Evolutionary conservation across 2,113 vertebrate species (phyloP).

Genomic region (Halcyon malimbica): DNA sequence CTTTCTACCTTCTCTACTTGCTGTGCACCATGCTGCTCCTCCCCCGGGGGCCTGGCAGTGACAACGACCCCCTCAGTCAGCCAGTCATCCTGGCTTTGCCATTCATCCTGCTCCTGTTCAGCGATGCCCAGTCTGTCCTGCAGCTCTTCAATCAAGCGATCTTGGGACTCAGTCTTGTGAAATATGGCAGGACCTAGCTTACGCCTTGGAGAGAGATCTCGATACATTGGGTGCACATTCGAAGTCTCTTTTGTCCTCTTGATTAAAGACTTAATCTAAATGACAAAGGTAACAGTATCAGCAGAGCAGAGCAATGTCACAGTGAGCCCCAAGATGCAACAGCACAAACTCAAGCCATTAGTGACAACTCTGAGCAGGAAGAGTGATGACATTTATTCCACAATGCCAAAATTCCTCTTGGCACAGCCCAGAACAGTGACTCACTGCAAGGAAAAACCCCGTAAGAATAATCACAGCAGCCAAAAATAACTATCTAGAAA

Average conservation of each 20-base stretch:
- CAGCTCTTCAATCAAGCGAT: conserved; percentile 89
- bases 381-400: conserved; percentile 26
- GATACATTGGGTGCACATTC: conserved; percentile 94
- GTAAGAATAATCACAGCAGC: conserved; percentile 37
- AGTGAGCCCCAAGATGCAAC: conserved; percentile 13
- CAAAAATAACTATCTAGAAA: conserved; percentile 61
- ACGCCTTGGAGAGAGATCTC: conserved; percentile 86
- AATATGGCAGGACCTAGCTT: conserved; percentile 88
- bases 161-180: conserved; percentile 90
- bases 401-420: conserved; percentile 47
- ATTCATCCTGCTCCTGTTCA: conserved; percentile 78
- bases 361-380: conserved; percentile 10
- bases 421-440: conserved; percentile 35
- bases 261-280: conserved; percentile 94
- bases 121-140: conserved; percentile 91
- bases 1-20: conserved; percentile 85
- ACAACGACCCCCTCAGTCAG: conserved; percentile 87
- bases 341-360: conserved; percentile 28
- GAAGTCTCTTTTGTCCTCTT: conserved; percentile 92
- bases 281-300: conserved; percentile 62
- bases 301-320: conserved; percentile 24
- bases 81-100: conserved; percentile 83
- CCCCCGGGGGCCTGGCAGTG: conserved; percentile 84
- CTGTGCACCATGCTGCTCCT: conserved; percentile 75
- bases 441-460: conserved; percentile 49